Conservation (phyloP, 1,140 invertebrate species). For the Leptinotarsa defecta region DNA sequence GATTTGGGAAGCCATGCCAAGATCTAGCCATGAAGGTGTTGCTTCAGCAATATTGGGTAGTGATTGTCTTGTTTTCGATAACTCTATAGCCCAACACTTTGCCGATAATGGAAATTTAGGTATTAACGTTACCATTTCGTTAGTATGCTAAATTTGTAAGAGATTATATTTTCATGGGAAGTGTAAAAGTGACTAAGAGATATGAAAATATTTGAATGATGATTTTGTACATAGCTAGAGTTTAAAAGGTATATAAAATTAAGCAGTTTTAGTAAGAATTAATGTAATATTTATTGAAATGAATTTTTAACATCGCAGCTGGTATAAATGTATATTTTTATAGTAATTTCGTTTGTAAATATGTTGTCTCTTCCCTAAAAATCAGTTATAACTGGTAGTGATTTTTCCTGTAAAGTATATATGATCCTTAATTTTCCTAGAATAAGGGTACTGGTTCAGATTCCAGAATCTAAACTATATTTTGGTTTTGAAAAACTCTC, state of each 20-base stretch:
- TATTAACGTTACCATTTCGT: slow-evolving; percentile 98
- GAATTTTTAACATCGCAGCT: neutral
- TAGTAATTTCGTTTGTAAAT: slow-evolving; percentile 9
- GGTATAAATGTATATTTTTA: slow-evolving; percentile 5
- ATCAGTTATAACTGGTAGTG: too few species aligned
- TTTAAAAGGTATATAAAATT: neutral
- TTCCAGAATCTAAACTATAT: too few species aligned
- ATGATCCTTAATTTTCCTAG: too few species aligned
- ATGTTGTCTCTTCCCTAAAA: neutral
- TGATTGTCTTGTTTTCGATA: slow-evolving; percentile 99
- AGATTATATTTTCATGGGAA: neutral
- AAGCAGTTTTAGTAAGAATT: slow-evolving; percentile 2
- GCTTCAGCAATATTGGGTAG: slow-evolving; percentile 97
- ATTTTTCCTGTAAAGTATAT: too few species aligned
- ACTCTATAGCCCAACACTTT: slow-evolving; percentile 96
- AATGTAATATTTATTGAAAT: slow-evolving; percentile 3
- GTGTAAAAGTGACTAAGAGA: slow-evolving; percentile 9
- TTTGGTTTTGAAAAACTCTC: too few species aligned
- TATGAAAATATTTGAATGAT: neutral
- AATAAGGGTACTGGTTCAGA: too few species aligned
- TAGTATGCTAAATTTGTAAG: slow-evolving; percentile 63
- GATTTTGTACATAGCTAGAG: slow-evolving; percentile 11
- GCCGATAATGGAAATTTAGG: slow-evolving; percentile 99
- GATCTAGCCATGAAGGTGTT: slow-evolving; percentile 98
- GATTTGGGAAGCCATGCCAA: slow-evolving; percentile 98